A percentile compares a stretch with the other conserved stretches of the same genome.
Conservation (phyloP, 2,113 vertebrate genomes). For the Bubo scandiacus region DNA sequence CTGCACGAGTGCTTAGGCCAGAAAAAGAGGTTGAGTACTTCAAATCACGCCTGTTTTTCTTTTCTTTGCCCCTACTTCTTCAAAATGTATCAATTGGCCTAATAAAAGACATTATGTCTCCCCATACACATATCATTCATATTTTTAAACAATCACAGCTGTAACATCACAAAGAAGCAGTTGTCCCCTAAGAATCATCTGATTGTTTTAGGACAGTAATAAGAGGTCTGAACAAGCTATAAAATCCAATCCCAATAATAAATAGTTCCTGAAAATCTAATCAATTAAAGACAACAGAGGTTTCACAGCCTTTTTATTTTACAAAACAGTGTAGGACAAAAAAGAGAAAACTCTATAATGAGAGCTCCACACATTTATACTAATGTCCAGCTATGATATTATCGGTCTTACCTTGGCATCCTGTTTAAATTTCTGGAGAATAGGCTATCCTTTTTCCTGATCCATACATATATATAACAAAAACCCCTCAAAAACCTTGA, state of each 20-base stretch:
- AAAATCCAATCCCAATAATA: neutral
- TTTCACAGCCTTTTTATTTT: neutral
- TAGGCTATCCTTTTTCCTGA: neutral
- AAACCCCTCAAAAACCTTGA: neutral
- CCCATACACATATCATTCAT: neutral
- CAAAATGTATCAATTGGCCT: neutral
- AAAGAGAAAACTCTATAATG: neutral
- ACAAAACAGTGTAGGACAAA: neutral
- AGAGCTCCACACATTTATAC: neutral
- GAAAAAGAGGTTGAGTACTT: neutral
- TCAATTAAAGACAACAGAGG: neutral
- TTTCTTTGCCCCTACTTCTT: neutral
- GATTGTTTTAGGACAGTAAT: neutral
- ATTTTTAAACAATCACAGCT: neutral
- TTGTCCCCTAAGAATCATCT: neutral
- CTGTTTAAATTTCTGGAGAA: neutral
- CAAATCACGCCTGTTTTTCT: neutral
- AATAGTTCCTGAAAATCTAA: neutral
- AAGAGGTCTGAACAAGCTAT: neutral
- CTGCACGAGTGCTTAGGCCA: neutral
- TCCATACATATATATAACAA: neutral
- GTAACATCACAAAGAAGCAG: neutral
- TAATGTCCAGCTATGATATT: neutral
- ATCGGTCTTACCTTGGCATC: neutral
- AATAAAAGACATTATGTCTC: neutral